Conservation (phyloP, 2,888 invertebrate genomes). For the Sialis fuliginosa region DNA sequence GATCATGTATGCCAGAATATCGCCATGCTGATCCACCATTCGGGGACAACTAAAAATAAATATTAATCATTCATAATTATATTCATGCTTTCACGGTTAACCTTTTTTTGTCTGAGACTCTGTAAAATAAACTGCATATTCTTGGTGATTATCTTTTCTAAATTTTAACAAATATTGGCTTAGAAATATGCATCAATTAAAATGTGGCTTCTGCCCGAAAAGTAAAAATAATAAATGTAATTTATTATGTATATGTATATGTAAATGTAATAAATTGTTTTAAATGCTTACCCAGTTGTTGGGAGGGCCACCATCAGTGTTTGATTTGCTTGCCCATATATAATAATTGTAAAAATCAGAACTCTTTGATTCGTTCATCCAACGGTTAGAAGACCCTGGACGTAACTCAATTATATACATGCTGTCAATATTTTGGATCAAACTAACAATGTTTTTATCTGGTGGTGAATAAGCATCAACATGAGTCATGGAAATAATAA, state of each 20-base stretch:
- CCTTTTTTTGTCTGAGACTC: not conserved
- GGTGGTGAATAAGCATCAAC: slow-evolving; percentile 43
- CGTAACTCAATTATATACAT: slow-evolving; percentile 53
- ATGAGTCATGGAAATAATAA: slow-evolving; percentile 42
- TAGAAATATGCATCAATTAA: no score
- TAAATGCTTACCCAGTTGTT: slow-evolving; percentile 49
- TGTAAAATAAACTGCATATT: not conserved
- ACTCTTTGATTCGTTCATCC: slow-evolving; percentile 50
- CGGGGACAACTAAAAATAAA: slow-evolving; percentile 23
- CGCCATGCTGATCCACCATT: slow-evolving; percentile 48
- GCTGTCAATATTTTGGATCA: slow-evolving; percentile 31
- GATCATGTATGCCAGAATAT: slow-evolving; percentile 38
- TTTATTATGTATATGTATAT: no score
- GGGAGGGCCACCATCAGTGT: slow-evolving; percentile 27
- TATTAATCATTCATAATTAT: slow-evolving; percentile 5
- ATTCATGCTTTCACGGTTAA: not conserved
- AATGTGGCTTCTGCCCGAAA: no score
- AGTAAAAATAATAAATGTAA: no score
- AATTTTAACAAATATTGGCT: no score
- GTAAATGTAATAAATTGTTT: no score
- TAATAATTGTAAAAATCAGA: slow-evolving; percentile 54
- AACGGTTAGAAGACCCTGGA: slow-evolving; percentile 52
- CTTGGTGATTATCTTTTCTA: no score
- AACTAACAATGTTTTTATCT: slow-evolving; percentile 25
- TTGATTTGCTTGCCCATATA: slow-evolving; percentile 43